Evolutionary conservation across 2,888 invertebrate genomes (phyloP), one percentile per base, ranked within the genome.

Genomic region (Aphrophora alni): DNA sequence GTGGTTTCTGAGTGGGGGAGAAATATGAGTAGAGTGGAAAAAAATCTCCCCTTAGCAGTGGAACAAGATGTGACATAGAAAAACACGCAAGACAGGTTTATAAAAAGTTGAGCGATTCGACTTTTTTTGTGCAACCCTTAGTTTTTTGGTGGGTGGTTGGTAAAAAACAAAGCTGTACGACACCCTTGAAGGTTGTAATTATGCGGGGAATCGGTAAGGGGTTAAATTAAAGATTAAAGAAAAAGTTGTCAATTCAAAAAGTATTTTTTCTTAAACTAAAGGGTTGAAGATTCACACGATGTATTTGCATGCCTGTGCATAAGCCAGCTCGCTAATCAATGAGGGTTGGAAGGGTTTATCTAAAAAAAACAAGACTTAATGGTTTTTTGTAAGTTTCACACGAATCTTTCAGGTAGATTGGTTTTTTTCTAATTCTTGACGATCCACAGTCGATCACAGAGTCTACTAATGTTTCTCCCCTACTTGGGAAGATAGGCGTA

Each of bases 1-100:
- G 24, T 17, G 51, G 74, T 74, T 38, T 14, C 24, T 21, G 44
- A 75, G 75, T 51, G n/a, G 75, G 51, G 75, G 51, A 25, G 51
- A n/a, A n/a, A n/a, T n/a, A n/a, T n/a, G n/a, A n/a, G n/a, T n/a
- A n/a, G 26, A 8, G 12, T 26, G 26, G 17, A 44, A 75, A 75
- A 75, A 75, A n/a, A n/a, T n/a, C 44, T 21, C n/a, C 59, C 59
- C 59, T 59, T n/a, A 2, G 59, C 4, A 59, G 59, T 2, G 21
- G n/a, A n/a, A n/a, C n/a, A 12, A 4, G 33, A 33, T 3, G 44
- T 59, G 21, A 4, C 59, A 21, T 2, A 5, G 33, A 1, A 21
- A 59, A 59, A 59, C 1, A 59, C 5, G 4, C 59, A 2, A 44
- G 59, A 21, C 59, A 59, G 59, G 59, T 59, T 59, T 59, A 14